Base-by-base conservation (phyloP, 2,797 vertebrate genomes). In the Acomys russatus region DNA sequence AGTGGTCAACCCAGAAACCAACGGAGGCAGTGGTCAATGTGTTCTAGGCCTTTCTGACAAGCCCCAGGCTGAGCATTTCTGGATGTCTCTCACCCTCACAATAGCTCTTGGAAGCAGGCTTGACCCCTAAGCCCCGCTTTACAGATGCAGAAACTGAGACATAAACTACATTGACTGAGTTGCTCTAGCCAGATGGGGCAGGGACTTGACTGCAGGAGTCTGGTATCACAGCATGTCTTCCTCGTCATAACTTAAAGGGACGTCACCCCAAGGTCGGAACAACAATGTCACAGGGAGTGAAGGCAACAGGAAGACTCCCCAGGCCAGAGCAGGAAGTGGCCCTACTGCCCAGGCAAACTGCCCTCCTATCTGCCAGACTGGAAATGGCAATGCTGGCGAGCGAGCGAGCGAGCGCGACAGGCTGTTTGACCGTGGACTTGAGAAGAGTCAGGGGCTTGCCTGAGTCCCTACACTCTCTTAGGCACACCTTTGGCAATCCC, bases 1-100 rank as follows among this genome's bases (percentile, higher is more conserved):
- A 20, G 51, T 25, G 25, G 6, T 2, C 18, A 6, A 25, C 1
- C 54, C 8, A 9, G 0, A 15, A 20, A 0, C 23, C 3, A 11
- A 9, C 38, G 44, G 38, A 9, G 3, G 3, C 4, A 1, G 44
- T 11, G 6, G 28, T 49, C 64, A 44, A 4, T n/a, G 35, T 83
- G 28, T 63, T 63, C n/a, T 49, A 3, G 20, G 17, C 6, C 4
- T 2, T 44, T 1, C 6, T 44, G 51, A 44, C 33, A 30, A 66
- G 63, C 10, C 7, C 49, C 1, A 5, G 25, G n/a, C 51, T 30
- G 49, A 68, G 9, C 11, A 11, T n/a, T 25, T 71, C 54, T 63
- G 10, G 30, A 17, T 23, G 3, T 90, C 22, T 44, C 15, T 71
- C n/a, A 54, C 18, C 77, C 35, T 92, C 44, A 61, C 11, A 84